phyloP scores from a whole-genome alignment of 2,113 vertebrate genomes.

The Anguilla japonica region DNA sequence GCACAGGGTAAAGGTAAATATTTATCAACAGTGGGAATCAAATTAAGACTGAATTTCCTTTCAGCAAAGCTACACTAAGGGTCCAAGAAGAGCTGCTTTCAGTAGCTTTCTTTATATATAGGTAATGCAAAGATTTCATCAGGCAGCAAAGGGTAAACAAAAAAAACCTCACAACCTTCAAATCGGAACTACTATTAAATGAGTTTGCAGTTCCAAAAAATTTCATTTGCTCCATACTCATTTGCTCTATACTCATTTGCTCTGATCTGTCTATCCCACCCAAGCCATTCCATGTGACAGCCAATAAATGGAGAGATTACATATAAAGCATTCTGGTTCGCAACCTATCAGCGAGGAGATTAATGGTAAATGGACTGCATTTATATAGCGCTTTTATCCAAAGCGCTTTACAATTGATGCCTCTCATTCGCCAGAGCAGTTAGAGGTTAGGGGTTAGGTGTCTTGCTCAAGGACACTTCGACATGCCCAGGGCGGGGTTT shows the following conservation, averaged over 20 bases:
- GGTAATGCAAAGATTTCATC: neutral
- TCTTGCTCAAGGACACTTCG: too few relatives aligned
- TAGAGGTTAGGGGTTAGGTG: too few relatives aligned
- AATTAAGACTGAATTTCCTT: slow-evolving; percentile 19
- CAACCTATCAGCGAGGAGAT: slow-evolving; percentile 20
- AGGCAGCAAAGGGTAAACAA: neutral
- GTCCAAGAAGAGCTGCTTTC: neutral
- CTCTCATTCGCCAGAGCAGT: too few relatives aligned
- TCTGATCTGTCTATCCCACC: slow-evolving; percentile 20
- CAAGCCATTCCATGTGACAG: neutral
- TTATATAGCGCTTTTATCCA: too few relatives aligned
- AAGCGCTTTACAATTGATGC: too few relatives aligned
- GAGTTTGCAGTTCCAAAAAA: neutral
- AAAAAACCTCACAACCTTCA: neutral
- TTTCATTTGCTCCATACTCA: neutral
- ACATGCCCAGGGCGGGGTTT: too few relatives aligned
- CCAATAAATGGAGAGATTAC: slow-evolving; percentile 23
- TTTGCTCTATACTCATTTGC: neutral
- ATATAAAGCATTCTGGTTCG: slow-evolving; percentile 11
- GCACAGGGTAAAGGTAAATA: slow-evolving; percentile 34
- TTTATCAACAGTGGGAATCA: slow-evolving; percentile 32
- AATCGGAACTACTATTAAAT: neutral
- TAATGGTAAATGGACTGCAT: too few relatives aligned
- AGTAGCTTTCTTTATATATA: neutral
- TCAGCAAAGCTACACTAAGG: neutral